These are phyloP conservation scores for Lagopus muta DNA, from an alignment of 2,113 vertebrate genomes.

Conservation along the genomic window DNA sequence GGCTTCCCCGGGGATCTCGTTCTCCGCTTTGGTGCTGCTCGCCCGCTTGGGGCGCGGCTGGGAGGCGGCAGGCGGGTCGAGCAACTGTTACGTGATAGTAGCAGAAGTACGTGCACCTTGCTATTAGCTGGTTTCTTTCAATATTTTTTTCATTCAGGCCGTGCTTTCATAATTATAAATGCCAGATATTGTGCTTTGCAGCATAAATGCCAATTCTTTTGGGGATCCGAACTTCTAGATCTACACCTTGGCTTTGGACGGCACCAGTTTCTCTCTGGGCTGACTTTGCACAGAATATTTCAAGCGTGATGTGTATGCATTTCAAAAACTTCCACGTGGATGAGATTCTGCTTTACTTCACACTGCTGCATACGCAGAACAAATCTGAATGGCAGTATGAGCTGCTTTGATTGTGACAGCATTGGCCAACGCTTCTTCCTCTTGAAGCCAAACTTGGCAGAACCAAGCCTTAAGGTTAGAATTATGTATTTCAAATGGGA, in stretches of 20 bases:
- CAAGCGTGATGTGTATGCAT: not conserved
- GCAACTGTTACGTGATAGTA: not conserved
- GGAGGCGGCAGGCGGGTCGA: not conserved
- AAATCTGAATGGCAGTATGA: not conserved
- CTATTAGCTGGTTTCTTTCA: not conserved
- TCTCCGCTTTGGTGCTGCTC: not conserved
- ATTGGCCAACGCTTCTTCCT: not conserved
- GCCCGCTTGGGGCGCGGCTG: not conserved
- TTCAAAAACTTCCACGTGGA: not conserved
- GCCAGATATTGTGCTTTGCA: not conserved
- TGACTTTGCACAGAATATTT: not conserved
- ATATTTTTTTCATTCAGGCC: not conserved
- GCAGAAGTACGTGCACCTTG: fast-evolving
- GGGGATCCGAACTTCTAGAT: not conserved
- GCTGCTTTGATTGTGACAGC: not conserved
- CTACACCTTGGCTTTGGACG: not conserved
- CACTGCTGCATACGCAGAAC: not conserved
- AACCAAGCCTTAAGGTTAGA: constrained; percentile 28
- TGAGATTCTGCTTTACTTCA: not conserved
- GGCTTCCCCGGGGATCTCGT: not conserved
- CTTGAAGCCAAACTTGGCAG: not conserved
- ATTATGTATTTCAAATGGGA: not conserved
- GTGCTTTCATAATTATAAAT: not conserved
- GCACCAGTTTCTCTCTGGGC: not conserved
- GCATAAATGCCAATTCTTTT: not conserved